These are phyloP conservation scores for Aphis gossypii DNA, from an alignment of 1,140 invertebrate species.

Conservation along the genomic window DNA sequence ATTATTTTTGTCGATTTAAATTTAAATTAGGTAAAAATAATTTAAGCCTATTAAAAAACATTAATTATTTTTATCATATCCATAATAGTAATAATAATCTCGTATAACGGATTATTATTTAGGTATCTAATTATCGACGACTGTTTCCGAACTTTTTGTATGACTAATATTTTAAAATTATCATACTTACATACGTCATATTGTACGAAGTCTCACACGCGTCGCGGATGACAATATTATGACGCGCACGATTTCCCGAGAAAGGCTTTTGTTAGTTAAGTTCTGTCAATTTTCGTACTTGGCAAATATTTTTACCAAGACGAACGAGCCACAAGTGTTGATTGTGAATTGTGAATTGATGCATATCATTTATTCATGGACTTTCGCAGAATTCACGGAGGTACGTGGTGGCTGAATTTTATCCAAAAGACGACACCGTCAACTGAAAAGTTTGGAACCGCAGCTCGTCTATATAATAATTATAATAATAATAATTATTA, in stretches of 20 bases:
- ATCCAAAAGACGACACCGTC: background rate
- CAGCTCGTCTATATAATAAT: background rate
- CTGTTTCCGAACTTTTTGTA: background rate
- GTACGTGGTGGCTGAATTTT: background rate
- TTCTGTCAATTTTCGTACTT: background rate
- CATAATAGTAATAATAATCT: background rate
- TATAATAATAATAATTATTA: too few species aligned
- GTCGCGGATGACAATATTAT: background rate
- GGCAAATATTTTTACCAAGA: background rate
- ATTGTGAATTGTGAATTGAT: background rate
- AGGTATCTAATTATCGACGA: background rate
- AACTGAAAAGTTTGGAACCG: background rate
- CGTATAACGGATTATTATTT: background rate
- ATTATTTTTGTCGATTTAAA: background rate
- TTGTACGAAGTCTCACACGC: too few species aligned
- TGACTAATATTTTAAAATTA: background rate
- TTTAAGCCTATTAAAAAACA: background rate
- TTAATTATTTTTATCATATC: background rate
- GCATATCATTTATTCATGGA: background rate
- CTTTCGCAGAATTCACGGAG: background rate
- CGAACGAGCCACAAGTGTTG: background rate
- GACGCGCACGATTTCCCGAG: background rate
- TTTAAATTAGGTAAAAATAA: background rate
- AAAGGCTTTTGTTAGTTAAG: background rate
- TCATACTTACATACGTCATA: too few species aligned